Evolutionary conservation across 2,888 invertebrate genomes (phyloP).

Genomic region (Psococerastis gibbosa): DNA sequence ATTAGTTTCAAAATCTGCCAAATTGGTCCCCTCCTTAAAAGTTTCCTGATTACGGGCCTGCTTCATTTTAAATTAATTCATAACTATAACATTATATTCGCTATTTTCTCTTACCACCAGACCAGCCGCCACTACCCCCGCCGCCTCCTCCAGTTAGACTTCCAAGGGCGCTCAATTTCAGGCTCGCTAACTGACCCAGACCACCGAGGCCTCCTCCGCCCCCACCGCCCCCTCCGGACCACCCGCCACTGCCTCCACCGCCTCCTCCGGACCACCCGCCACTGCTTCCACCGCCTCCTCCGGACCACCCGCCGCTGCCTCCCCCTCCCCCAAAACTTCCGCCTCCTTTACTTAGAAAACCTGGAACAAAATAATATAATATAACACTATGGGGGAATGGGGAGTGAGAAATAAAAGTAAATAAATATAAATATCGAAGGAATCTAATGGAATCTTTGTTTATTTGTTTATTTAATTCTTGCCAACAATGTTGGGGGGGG

Average conservation of each 20-base stretch:
- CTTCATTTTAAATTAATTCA: too few species aligned
- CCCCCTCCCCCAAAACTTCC: background rate
- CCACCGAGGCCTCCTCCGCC: background rate
- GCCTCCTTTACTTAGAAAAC: background rate
- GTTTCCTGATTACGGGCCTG: too few species aligned
- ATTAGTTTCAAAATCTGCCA: too few species aligned
- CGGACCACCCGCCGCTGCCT: background rate
- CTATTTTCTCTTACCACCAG: too few species aligned
- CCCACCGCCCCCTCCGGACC: conserved; percentile 1
- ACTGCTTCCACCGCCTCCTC: background rate
- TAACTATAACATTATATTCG: too few species aligned
- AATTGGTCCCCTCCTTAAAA: too few species aligned
- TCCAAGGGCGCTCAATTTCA: too few species aligned
- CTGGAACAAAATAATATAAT: background rate
- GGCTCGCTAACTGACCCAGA: too few species aligned
- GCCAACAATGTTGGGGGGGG: too few species aligned
- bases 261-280: background rate
- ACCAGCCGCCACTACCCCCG: conserved; percentile 1
- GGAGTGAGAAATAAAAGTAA: too few species aligned
- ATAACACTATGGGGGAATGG: too few species aligned
- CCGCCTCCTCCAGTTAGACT: conserved; percentile 1
- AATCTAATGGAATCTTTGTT: background rate
- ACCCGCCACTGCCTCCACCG: background rate
- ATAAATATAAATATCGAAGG: background rate
- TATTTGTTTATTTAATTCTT: background rate